A percentile compares a stretch with the other conserved stretches of the same genome.
Evolutionary conservation across 53 echinoderm and acorn worm genomes (phyloP).

Genomic region (Crossaster papposus): DNA sequence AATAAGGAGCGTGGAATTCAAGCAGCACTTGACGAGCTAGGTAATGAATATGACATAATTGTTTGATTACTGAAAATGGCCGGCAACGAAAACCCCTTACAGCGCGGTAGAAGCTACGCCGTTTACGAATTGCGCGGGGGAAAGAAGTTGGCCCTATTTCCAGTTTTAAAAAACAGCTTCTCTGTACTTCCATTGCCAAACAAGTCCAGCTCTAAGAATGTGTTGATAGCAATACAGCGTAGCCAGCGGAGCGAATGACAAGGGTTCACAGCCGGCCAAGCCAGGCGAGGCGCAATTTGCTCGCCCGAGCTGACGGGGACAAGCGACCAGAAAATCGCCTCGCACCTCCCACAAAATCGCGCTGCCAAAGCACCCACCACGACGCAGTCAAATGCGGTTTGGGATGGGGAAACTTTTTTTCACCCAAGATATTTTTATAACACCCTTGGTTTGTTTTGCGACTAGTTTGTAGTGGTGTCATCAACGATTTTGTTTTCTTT

Average conservation of each 20-base stretch:
- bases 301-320: conserved; percentile 30
- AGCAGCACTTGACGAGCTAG: too few relatives aligned
- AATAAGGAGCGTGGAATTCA: too few relatives aligned
- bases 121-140: background rate
- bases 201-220: background rate
- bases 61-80: too few relatives aligned
- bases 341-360: conserved; percentile 28
- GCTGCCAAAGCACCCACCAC: background rate
- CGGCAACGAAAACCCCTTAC: background rate
- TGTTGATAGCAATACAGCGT: background rate
- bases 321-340: conserved; percentile 25
- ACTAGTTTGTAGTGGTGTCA: too few relatives aligned
- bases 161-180: background rate
- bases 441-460: too few relatives aligned
- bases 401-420: background rate
- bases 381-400: background rate
- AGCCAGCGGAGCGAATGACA: conserved; percentile 22
- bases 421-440: too few relatives aligned
- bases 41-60: too few relatives aligned
- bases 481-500: too few relatives aligned
- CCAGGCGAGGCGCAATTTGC: conserved; percentile 33
- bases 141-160: background rate
- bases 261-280: background rate
- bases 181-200: background rate
- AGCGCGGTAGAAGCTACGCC: background rate